Conservation (phyloP, 2,797 vertebrate genomes). For the Carapus acus region DNA sequence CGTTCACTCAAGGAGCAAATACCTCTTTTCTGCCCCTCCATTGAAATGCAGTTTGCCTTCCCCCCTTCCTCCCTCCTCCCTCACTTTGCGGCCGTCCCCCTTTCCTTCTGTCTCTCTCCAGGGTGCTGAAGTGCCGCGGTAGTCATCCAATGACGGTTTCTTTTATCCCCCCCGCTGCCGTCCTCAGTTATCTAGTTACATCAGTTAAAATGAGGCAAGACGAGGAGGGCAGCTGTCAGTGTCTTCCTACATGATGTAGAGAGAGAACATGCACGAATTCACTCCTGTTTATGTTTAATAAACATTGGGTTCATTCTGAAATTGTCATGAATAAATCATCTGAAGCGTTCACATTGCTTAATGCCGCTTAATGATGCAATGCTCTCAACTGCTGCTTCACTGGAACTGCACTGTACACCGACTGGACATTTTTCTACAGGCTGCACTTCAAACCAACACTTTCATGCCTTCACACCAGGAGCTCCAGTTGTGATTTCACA, state of each 20-base stretch:
- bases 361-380: not conserved
- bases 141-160: slow-evolving; percentile 40
- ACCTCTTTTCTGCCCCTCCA: slow-evolving; percentile 1
- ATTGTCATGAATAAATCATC: slow-evolving; percentile 8
- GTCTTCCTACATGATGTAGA: slow-evolving; percentile 11
- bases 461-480: slow-evolving; percentile 2
- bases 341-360: not conserved
- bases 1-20: slow-evolving; percentile 15
- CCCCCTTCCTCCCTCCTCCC: slow-evolving; percentile 18
- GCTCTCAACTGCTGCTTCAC: too few species aligned
- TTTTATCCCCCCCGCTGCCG: slow-evolving; percentile 27
- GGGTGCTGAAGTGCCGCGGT: slow-evolving; percentile 36
- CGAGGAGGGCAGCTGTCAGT: slow-evolving; percentile 45
- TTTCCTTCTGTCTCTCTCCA: slow-evolving; percentile 43
- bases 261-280: slow-evolving; percentile 11
- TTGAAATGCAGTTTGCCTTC: slow-evolving; percentile 15
- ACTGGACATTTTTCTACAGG: slow-evolving; percentile 3
- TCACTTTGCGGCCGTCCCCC: slow-evolving; percentile 29
- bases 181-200: slow-evolving; percentile 39
- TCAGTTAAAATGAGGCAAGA: slow-evolving; percentile 37
- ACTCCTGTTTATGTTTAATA: slow-evolving; percentile 19
- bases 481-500: slow-evolving; percentile 11
- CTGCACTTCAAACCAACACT: slow-evolving; percentile 18
- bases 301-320: slow-evolving; percentile 18
- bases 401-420: not conserved